Conservation (phyloP, 1,140 invertebrate species). For the Drosophila elegans region DNA sequence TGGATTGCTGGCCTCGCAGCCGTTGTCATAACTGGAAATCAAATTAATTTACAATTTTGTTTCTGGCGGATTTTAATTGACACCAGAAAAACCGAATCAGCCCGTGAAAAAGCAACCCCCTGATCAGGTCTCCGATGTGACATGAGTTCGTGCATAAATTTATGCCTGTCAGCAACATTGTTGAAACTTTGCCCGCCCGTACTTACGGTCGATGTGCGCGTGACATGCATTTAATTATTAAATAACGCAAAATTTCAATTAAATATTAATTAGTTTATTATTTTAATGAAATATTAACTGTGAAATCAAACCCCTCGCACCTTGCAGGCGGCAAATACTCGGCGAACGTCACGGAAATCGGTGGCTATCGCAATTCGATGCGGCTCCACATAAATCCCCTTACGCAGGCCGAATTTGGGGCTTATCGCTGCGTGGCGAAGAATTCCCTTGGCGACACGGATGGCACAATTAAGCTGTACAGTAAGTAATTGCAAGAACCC, state of each 20-base stretch:
- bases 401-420: constrained; percentile 89
- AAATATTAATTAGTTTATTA: constrained; percentile 75
- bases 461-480: constrained; percentile 94
- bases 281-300: constrained; percentile 63
- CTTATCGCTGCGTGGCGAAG: constrained; percentile 94
- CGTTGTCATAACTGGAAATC: constrained; percentile 58
- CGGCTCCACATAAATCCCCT: constrained; percentile 90
- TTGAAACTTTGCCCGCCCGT: constrained; percentile 38
- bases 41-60: constrained; percentile 68
- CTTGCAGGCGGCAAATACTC: constrained; percentile 90
- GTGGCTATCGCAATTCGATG: constrained; percentile 91
- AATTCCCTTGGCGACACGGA: constrained; percentile 95
- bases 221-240: constrained; percentile 78
- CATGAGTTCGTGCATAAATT: constrained; percentile 67
- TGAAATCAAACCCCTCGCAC: constrained; percentile 19
- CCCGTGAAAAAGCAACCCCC: not conserved
- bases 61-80: constrained; percentile 62
- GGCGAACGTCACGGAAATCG: constrained; percentile 87
- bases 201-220: constrained; percentile 35
- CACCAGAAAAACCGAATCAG: constrained; percentile 53
- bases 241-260: constrained; percentile 74
- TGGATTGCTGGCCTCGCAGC: constrained; percentile 9
- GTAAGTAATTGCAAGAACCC: constrained; percentile 86
- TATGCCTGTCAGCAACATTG: constrained; percentile 65
- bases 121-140: constrained; percentile 32